Base-by-base conservation (phyloP, 2,113 vertebrate genomes). In the Leptodactylus fuscus region DNA sequence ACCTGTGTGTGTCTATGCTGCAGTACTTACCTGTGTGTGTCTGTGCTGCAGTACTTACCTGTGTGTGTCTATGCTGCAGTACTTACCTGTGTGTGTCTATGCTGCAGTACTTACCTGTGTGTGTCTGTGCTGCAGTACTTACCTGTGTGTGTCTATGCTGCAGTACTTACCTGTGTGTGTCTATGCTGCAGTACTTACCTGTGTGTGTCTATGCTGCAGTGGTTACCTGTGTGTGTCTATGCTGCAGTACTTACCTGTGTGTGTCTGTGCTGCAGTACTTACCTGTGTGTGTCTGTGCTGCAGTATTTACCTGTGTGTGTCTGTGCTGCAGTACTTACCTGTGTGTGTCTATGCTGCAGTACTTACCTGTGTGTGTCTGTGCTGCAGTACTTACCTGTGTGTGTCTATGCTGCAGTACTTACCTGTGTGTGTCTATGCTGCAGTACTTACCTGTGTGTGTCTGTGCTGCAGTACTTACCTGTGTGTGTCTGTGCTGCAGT, bases 91-190 rank as follows among this genome's bases (percentile, higher is more conserved):
- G 2, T 4, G 78, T 46, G 29, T 24, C 51, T 8, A 22, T 46
- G 22, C 53, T 15, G 36, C 53, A 20, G 22, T 16, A n/a, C 8
- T 8, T 27, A 44, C 65, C 83, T 86, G 16, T 82, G 80, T 75
- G 15, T 62, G 12, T 29, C 27, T 13, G 36, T 24, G 16, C 41
- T 3, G 41, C 48, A 11, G 44, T 74, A 24, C 76, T 22, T 1
- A 0, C n/a, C 1, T 15, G 5, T 44, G 41, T 46, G 41, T n/a
- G 0, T 79, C 20, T 27, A 5, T 22, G 51, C 51, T 53, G 51
- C 51, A 6, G 51, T 20, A 20, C 2, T 22, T 22, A 22, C 18
- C 18, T 4, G 18, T 22, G 51, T 53, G 51, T 48, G 13, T 48
- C 46, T 12, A 12, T 4, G 46, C 3, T 4, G 46, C 46, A 4